Conservation (phyloP, 2,113 vertebrate genomes). For the Acrocephalus kingi region DNA sequence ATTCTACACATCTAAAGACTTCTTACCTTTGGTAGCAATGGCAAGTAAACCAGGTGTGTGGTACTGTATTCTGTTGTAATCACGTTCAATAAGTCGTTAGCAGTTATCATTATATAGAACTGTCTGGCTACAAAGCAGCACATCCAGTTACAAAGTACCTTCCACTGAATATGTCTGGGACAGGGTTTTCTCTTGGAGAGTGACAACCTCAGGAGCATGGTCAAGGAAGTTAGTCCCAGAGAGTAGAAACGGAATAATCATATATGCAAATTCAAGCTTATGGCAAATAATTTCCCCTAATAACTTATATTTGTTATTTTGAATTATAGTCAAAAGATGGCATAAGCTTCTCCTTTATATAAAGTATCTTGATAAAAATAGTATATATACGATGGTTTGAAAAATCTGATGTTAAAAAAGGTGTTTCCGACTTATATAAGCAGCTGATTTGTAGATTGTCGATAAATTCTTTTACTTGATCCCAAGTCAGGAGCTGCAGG, state of each 20-base stretch:
- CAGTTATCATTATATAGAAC: background rate
- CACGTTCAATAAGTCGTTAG: background rate
- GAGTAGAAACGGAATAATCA: background rate
- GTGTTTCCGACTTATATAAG: background rate
- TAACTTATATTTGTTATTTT: background rate
- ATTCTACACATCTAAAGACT: conserved; percentile 93
- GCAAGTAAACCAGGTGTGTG: conserved; percentile 87
- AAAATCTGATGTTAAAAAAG: background rate
- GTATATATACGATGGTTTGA: background rate
- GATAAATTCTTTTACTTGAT: background rate
- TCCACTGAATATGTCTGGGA: background rate
- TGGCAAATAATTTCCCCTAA: background rate
- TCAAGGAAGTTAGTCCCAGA: background rate
- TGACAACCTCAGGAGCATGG: background rate
- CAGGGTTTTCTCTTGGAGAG: background rate
- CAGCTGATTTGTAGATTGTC: background rate
- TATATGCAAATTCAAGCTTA: background rate
- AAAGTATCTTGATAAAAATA: background rate
- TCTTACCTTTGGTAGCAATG: conserved; percentile 87
- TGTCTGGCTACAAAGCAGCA: background rate
- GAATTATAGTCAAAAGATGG: background rate
- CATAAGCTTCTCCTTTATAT: background rate
- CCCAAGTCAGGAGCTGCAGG: background rate
- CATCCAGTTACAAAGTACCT: background rate
- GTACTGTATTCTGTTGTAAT: background rate